Conservation (phyloP, 1,140 invertebrate species). For the Cotesia typhae region DNA sequence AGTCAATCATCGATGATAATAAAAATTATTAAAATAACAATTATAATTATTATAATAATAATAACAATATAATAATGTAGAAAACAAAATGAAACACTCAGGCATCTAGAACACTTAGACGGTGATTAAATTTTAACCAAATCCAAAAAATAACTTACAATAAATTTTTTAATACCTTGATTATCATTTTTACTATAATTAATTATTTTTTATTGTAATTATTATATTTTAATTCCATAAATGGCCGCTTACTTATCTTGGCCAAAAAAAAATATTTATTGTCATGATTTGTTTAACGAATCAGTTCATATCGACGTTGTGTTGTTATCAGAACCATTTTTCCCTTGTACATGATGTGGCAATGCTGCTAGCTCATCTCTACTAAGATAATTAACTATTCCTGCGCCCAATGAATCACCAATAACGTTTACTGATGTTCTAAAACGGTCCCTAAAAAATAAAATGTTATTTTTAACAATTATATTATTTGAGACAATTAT, state of each 20-base stretch:
- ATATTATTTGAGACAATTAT: not conserved
- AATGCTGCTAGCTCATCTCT: slow-evolving; percentile 72
- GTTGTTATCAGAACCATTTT: slow-evolving; percentile 54
- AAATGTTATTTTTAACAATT: not conserved
- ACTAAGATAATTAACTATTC: slow-evolving; percentile 83
- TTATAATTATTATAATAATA: too few species aligned
- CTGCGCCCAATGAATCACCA: slow-evolving; percentile 87
- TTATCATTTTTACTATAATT: not conserved
- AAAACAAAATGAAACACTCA: slow-evolving; percentile 36
- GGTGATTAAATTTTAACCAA: slow-evolving; percentile 35
- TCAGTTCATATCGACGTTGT: slow-evolving; percentile 61
- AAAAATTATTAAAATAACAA: slow-evolving; percentile 11
- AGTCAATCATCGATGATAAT: not conserved
- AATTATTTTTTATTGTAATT: slow-evolving; percentile 19
- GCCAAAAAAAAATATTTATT: slow-evolving; percentile 33
- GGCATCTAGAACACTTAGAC: slow-evolving; percentile 41
- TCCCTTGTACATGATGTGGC: slow-evolving; percentile 48
- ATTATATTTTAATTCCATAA: slow-evolving; percentile 18
- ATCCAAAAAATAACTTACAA: slow-evolving; percentile 17
- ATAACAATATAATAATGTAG: slow-evolving; percentile 22
- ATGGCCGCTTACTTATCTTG: not conserved
- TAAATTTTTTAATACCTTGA: slow-evolving; percentile 1
- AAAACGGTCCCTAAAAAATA: slow-evolving; percentile 80
- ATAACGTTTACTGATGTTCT: slow-evolving; percentile 88
- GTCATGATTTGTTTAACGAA: slow-evolving; percentile 29